Evolutionary conservation across 2,797 vertebrate species (phyloP).

Genomic region (Hapalemur alaotrensis): DNA sequence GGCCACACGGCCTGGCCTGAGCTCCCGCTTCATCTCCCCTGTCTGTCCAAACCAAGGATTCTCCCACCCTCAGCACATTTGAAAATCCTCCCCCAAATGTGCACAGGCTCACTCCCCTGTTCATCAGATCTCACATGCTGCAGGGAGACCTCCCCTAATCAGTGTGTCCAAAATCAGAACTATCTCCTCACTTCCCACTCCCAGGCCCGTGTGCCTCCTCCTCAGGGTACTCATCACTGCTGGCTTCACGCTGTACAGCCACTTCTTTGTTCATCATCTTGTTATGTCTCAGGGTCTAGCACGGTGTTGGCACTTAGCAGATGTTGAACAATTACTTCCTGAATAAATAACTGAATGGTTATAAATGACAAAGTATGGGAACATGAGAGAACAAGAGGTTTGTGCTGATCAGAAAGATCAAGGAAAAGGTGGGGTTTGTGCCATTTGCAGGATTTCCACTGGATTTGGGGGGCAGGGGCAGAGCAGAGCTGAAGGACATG

Average conservation of each 20-base stretch:
- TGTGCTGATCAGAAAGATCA: neutral
- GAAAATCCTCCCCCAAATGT: neutral
- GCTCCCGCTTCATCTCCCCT: rapidly evolving
- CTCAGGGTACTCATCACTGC: rapidly evolving
- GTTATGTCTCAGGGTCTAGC: neutral
- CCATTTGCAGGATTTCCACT: neutral
- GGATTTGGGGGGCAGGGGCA: neutral
- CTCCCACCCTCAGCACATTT: rapidly evolving
- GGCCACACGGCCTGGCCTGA: rapidly evolving
- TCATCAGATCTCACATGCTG: neutral
- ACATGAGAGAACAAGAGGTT: neutral
- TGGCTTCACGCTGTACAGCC: rapidly evolving
- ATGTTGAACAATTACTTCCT: neutral
- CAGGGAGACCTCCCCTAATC: too few species aligned
- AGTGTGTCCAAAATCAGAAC: neutral
- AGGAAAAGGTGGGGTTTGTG: neutral
- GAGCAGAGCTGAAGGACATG: neutral
- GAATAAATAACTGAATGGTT: neutral
- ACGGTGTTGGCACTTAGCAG: neutral
- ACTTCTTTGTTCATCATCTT: neutral
- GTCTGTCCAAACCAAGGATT: neutral
- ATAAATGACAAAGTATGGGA: neutral
- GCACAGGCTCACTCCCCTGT: neutral
- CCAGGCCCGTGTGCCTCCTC: too few species aligned
- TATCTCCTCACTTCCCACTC: neutral